Base-by-base conservation (phyloP, 2,888 invertebrate species). In the Camptogramma bilineatum region DNA sequence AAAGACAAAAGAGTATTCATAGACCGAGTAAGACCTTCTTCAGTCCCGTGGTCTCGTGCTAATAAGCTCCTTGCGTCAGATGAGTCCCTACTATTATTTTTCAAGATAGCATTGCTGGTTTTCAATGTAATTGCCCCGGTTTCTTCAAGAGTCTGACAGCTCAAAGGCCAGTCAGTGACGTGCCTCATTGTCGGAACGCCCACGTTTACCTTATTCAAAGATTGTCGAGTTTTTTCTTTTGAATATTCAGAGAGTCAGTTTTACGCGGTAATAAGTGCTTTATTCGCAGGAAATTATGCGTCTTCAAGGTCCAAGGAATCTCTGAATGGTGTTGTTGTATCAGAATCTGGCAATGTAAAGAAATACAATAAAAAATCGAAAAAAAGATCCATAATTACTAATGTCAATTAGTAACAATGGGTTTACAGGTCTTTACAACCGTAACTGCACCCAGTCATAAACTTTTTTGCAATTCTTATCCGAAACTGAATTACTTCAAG, bases 71-170 rank as follows among this genome's bases (percentile, higher is more conserved):
- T 88, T 89, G 83, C 81, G 86, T 86, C 87, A 86, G 82, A 84
- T 81, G 82, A 80, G 77, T 84, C 85, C 85, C 80, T 86, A 79
- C 86, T 81, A 87, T 88, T 88, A 87, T 91, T 90, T 90, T 91
- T 91, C 85, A 88, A 90, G 91, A 91, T 89, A 91, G 87, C 89
- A 83, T 85, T 87, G 90, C 87, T 80, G 82, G 85, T 85, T 91
- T 91, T 90, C 91, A 90, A 90, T 91, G 89, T 92, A 93, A 92
- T 93, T 92, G 92, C 91, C 91, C 91, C 85, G 90, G 88, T 91
- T 90, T 79, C 90, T 92, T 92, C 89, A 90, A 87, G 85, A 74
- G 80, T 68, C 83, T 92, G 93, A 93, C 92, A 93, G 88, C 90
- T 93, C 91, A 93, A 93, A 93, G 91, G 91, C 80, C 85, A 82